phyloP scores from a whole-genome alignment of 2,888 invertebrate species.

The Heteropelma amictum region DNA sequence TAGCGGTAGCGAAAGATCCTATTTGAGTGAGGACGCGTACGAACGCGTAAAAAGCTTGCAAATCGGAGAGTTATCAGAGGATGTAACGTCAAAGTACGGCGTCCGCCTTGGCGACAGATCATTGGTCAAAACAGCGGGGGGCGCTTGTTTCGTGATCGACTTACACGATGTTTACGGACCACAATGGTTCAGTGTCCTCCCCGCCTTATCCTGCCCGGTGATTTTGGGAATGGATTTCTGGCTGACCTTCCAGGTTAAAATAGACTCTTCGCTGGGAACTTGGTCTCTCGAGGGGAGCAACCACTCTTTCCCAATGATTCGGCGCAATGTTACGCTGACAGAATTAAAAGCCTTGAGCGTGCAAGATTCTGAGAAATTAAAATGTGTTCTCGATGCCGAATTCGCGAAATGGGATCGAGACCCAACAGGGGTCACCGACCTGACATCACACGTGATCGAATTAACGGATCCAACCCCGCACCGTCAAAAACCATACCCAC shows the following conservation, averaged over 20 bases:
- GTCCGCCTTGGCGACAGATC: conserved; percentile 22
- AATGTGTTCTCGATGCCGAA: conserved; percentile 30
- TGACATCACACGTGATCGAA: conserved; percentile 45
- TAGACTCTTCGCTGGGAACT: neutral
- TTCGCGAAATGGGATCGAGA: conserved; percentile 39
- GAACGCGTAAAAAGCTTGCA: neutral
- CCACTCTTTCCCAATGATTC: neutral
- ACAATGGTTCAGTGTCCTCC: conserved; percentile 44
- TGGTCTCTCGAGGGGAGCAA: conserved; percentile 35
- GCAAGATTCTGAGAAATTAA: neutral
- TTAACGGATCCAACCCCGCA: conserved; percentile 34
- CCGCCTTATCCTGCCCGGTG: conserved; percentile 9
- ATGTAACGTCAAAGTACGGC: neutral
- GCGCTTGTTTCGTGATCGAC: conserved; percentile 38
- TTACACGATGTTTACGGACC: conserved; percentile 25
- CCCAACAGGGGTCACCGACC: conserved; percentile 34
- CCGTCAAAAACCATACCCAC: conserved; percentile 42
- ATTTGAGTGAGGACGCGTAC: too few relatives aligned
- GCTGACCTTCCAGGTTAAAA: conserved; percentile 15
- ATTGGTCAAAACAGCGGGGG: conserved; percentile 11
- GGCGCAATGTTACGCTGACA: neutral
- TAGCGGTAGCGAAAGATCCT: too few relatives aligned
- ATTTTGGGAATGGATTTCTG: conserved; percentile 46
- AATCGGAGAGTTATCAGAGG: neutral
- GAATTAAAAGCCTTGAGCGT: conserved; percentile 9